Conservation (phyloP, 2,888 invertebrate genomes). For the Sphaerolaimus hirsutus region DNA sequence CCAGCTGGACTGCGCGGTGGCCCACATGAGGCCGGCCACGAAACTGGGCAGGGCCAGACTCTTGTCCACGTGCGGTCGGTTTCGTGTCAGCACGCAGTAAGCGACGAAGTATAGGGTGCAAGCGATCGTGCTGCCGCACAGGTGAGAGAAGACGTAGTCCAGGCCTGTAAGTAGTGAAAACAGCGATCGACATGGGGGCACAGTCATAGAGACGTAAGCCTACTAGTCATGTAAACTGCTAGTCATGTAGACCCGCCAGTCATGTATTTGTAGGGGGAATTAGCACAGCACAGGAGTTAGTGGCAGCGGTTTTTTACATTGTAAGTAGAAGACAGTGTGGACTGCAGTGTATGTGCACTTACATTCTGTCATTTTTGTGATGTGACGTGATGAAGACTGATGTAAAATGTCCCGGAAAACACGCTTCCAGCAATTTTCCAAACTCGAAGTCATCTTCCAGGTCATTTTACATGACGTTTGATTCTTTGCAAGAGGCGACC, state of each 20-base stretch:
- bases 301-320: not conserved
- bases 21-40: slow-evolving; percentile 31
- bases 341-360: too few relatives aligned
- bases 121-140: slow-evolving; percentile 28
- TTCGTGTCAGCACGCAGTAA: slow-evolving; percentile 25
- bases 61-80: slow-evolving; percentile 27
- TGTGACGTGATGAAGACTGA: too few relatives aligned
- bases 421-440: too few relatives aligned
- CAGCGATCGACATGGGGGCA: slow-evolving; percentile 3
- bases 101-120: slow-evolving; percentile 27
- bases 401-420: too few relatives aligned
- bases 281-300: too few relatives aligned
- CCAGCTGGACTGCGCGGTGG: slow-evolving; percentile 29
- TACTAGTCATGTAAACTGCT: too few relatives aligned
- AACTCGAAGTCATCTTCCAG: too few relatives aligned
- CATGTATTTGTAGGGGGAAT: too few relatives aligned
- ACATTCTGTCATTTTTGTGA: too few relatives aligned
- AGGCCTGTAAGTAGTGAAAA: slow-evolving; percentile 8
- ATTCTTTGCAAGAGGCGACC: too few relatives aligned
- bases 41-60: slow-evolving; percentile 28
- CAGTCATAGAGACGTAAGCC: not conserved
- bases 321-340: not conserved
- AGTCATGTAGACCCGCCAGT: too few relatives aligned
- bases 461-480: too few relatives aligned
- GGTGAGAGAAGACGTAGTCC: slow-evolving; percentile 30